Evolutionary conservation across 1,140 invertebrate genomes (phyloP).

Genomic region (Drosophila nikananu): DNA sequence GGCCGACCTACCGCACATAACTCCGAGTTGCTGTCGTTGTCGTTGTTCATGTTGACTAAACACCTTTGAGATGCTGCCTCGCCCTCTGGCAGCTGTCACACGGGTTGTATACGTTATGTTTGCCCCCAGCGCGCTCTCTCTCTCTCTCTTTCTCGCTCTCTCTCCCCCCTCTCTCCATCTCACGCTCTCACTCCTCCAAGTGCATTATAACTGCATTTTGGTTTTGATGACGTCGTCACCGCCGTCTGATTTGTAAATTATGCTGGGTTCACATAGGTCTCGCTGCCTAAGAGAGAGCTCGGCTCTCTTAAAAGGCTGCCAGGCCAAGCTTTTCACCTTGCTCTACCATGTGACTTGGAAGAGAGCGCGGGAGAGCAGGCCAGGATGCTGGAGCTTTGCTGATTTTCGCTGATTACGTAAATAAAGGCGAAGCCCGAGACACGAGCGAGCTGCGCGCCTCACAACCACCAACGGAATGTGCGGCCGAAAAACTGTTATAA

Average conservation of each 20-base stretch:
- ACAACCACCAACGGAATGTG: slow-evolving; percentile 51
- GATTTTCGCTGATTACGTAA: slow-evolving; percentile 82
- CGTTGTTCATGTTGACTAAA: slow-evolving; percentile 79
- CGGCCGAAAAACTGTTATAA: slow-evolving; percentile 69
- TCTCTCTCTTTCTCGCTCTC: not conserved
- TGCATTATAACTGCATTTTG: slow-evolving; percentile 84
- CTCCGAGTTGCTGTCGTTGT: slow-evolving; percentile 42
- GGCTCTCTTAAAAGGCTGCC: slow-evolving; percentile 24
- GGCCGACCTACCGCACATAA: slow-evolving; percentile 77
- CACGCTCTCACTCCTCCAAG: slow-evolving; percentile 35
- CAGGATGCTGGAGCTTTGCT: slow-evolving; percentile 70
- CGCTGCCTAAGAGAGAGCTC: slow-evolving; percentile 23
- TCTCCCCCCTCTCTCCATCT: not conserved
- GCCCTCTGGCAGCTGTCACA: slow-evolving; percentile 74
- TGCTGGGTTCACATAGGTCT: slow-evolving; percentile 54
- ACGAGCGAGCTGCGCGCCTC: slow-evolving; percentile 32
- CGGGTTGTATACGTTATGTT: slow-evolving; percentile 57
- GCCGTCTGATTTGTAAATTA: slow-evolving; percentile 77
- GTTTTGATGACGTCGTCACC: slow-evolving; percentile 80
- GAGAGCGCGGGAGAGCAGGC: slow-evolving; percentile 23
- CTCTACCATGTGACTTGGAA: slow-evolving; percentile 66
- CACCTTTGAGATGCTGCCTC: slow-evolving; percentile 76
- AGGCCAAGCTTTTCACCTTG: slow-evolving; percentile 68
- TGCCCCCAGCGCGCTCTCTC: slow-evolving; percentile 10
- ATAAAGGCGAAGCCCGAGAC: slow-evolving; percentile 75